Evolutionary conservation across 2,113 vertebrate species (phyloP).

Genomic region (Calyptomena viridis): DNA sequence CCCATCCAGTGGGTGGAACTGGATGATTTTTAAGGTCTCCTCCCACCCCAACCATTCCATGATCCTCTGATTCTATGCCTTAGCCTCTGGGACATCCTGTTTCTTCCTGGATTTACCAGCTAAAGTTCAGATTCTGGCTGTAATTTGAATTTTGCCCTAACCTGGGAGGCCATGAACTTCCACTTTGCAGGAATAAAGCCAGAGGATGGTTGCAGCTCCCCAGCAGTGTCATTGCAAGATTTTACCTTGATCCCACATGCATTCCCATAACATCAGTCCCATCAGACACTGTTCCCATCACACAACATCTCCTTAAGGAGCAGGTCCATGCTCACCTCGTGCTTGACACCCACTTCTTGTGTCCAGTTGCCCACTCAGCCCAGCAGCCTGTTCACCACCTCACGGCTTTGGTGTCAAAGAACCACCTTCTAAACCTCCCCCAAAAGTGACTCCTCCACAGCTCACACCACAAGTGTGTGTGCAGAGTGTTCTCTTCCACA

Average conservation of each 20-base stretch:
- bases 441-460: not conserved
- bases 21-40: not conserved
- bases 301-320: not conserved
- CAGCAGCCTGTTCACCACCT: not conserved
- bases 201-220: not conserved
- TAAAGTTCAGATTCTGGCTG: not conserved
- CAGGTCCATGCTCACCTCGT: not conserved
- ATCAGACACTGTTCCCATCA: not conserved
- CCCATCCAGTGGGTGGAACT: not conserved
- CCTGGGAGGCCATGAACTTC: not conserved
- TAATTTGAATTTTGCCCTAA: not conserved
- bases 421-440: not conserved
- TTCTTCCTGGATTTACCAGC: not conserved
- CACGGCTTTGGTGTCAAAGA: not conserved
- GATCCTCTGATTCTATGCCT: not conserved
- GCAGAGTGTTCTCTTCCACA: not conserved
- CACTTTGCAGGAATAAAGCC: not conserved
- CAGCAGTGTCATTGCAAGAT: not conserved
- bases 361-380: not conserved
- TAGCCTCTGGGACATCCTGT: not conserved
- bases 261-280: not conserved
- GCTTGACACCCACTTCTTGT: not conserved
- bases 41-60: not conserved
- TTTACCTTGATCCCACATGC: rapidly evolving
- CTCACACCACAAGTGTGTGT: not conserved